These are phyloP conservation scores for Ahaetulla prasina DNA, from an alignment of 2,113 vertebrate species.

Conservation along the genomic window DNA sequence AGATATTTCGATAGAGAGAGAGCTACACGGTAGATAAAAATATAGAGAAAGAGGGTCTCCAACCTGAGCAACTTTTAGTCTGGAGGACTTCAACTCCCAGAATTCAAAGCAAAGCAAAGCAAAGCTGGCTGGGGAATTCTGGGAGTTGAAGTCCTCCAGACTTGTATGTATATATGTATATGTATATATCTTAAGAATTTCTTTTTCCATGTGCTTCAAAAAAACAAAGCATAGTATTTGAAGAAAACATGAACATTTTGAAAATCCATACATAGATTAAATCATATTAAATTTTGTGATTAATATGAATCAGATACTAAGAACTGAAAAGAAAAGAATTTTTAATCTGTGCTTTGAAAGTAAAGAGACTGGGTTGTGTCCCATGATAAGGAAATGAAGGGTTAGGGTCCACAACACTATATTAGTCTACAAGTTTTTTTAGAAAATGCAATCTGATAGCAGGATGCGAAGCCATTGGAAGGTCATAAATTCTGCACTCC, in stretches of 20 bases:
- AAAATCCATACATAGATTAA: neutral
- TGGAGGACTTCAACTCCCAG: too few species aligned
- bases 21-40: too few species aligned
- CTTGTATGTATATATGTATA: too few species aligned
- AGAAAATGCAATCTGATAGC: neutral
- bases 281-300: neutral
- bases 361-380: neutral
- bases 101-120: too few species aligned
- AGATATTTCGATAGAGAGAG: too few species aligned
- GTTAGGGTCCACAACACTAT: neutral
- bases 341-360: neutral
- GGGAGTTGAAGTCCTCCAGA: too few species aligned
- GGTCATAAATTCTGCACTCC: neutral
- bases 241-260: neutral
- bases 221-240: neutral
- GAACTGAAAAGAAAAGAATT: neutral
- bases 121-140: too few species aligned
- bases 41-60: too few species aligned
- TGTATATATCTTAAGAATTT: neutral
- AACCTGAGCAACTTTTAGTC: too few species aligned
- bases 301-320: neutral
- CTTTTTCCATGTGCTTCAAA: neutral
- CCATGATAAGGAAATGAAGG: neutral
- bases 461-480: neutral
- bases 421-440: neutral